Evolutionary conservation across 2,113 vertebrate species (phyloP).

Genomic region (Dasypus novemcinctus): DNA sequence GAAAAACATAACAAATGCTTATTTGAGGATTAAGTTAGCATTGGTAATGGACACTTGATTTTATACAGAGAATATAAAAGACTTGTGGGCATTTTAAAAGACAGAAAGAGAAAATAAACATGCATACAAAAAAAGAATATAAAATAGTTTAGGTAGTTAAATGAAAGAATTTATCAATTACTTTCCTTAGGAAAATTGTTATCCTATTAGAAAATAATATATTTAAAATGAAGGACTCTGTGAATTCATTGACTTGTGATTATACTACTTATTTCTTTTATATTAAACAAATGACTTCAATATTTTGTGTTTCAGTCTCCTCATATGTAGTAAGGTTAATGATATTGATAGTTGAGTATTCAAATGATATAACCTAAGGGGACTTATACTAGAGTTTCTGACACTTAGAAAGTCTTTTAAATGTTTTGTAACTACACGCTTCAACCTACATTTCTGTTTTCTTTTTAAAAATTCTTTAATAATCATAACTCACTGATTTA

Average conservation of each 20-base stretch:
- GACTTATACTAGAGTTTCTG: not conserved
- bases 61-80: not conserved
- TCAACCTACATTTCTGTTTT: not conserved
- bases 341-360: not conserved
- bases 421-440: not conserved
- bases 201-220: not conserved
- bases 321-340: not conserved
- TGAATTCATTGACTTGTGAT: not conserved
- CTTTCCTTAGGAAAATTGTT: not conserved
- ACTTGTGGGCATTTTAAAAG: not conserved
- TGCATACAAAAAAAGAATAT: not conserved
- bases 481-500: not conserved
- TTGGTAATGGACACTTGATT: not conserved
- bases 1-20: not conserved
- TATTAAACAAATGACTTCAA: not conserved
- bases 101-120: not conserved
- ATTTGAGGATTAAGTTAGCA: not conserved
- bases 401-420: not conserved
- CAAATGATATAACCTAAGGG: not conserved
- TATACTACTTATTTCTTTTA: not conserved
- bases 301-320: not conserved
- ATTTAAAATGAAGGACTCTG: not conserved
- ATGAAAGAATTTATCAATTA: not conserved
- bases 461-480: not conserved
- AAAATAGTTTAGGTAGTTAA: not conserved